These are phyloP conservation scores for Lindbergichthys nudifrons DNA, from an alignment of 2,797 vertebrate genomes.

Conservation along the genomic window DNA sequence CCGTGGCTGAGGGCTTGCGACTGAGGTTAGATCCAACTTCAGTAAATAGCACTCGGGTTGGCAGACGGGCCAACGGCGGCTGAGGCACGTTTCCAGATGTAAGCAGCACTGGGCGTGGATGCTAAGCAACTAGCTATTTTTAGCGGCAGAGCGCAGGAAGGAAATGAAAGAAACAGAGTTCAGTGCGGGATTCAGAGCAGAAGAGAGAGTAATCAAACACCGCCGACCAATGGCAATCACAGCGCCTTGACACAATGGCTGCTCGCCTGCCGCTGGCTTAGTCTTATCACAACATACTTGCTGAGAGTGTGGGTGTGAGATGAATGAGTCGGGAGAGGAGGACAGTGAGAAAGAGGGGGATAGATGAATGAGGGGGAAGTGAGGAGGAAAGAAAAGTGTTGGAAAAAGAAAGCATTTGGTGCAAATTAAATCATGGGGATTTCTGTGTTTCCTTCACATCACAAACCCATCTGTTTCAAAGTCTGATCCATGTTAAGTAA, in stretches of 20 bases:
- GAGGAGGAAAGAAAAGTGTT: slow-evolving; percentile 41
- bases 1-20: slow-evolving; percentile 22
- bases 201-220: slow-evolving; percentile 70
- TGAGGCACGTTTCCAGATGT: slow-evolving; percentile 71
- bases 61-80: slow-evolving; percentile 39
- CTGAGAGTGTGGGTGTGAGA: slow-evolving; percentile 61
- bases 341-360: slow-evolving; percentile 44
- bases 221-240: slow-evolving; percentile 61
- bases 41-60: slow-evolving; percentile 53
- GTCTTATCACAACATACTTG: slow-evolving; percentile 72
- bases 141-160: slow-evolving; percentile 61
- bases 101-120: slow-evolving; percentile 67
- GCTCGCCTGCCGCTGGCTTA: slow-evolving; percentile 51
- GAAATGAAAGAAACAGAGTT: slow-evolving; percentile 76
- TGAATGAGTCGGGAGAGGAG: slow-evolving; percentile 56
- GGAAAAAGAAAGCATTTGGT: slow-evolving; percentile 51
- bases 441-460: slow-evolving; percentile 46
- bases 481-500: slow-evolving; percentile 12
- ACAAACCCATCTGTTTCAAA: slow-evolving; percentile 40
- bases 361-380: slow-evolving; percentile 50
- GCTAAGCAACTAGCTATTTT: slow-evolving; percentile 78
- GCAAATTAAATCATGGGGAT: slow-evolving; percentile 62
- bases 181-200: slow-evolving; percentile 56
- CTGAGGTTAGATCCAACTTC: slow-evolving; percentile 59
- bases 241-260: slow-evolving; percentile 55